Base-by-base conservation (phyloP, 2,797 vertebrate species). In the Trachurus trachurus region DNA sequence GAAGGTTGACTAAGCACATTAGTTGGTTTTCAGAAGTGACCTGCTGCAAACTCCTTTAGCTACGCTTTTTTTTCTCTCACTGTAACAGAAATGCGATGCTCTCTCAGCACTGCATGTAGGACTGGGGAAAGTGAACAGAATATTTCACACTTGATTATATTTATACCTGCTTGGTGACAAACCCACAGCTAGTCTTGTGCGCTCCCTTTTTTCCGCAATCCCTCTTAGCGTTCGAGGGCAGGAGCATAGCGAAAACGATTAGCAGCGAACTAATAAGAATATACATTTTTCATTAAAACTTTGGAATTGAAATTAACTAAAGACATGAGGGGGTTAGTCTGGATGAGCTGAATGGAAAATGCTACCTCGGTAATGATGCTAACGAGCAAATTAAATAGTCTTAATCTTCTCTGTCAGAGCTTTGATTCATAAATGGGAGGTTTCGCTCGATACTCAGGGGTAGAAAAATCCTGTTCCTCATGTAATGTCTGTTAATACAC, bases 251-350 rank as follows among this genome's bases (percentile, higher is more conserved):
- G 12, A 58, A 66, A 71, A 62, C 0, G 13, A 78, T 77, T 54
- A 61, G 71, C 56, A 42, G 29, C 44, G 71, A 69, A 49, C 40
- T 40, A 81, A 73, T 57, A 76, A 34, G 47, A 73, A 67, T n/a
- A 39, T 5, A 52, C 45, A 29, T 49, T 73, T 81, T 60, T 45
- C 39, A 80, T 80, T 85, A 61, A 80, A 82, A 80, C 9, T 54
- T 61, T 71, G 22, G 13, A 78, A 56, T 70, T 61, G 29, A 70
- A 82, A 81, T 82, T 1, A 75, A 64, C 29, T 19, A 9, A 73
- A 71, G 49, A 66, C 73, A 64, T n/a, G 3, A 37, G 50, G 53
- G 34, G 58, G 54, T 53, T 72, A 1, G 19, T 53, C 44, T 42
- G n/a, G 54, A 73, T 42, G 60, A 57, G 70, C 10, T 39, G 40